Evolutionary conservation across 2,113 vertebrate species (phyloP), one percentile per base, ranked within the genome.

Genomic region (Arenaria interpres): DNA sequence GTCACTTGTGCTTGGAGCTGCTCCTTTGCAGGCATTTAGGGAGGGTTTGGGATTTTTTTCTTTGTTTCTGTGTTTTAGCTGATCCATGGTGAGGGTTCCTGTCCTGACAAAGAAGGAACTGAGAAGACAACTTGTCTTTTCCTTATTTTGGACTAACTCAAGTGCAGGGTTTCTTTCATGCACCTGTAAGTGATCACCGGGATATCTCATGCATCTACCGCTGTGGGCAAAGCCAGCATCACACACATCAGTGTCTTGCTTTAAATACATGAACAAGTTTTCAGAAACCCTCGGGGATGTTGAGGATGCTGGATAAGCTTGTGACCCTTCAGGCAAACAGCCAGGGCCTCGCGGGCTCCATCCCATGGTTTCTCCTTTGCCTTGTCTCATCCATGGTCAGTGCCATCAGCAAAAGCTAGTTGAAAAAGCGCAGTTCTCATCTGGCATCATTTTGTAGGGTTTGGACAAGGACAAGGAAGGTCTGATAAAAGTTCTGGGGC

Each of bases 161-260:
- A 37, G 51, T 18, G 21, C 43, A 30, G 19, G 37, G 57, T 14
- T 78, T 41, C 35, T 68, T 54, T n/a, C 35, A 2, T 10, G 45
- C 8, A 8, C 19, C 45, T 46, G 45, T 46, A 46, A 19, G 45
- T 46, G 45, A 46, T 46, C 19, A 46, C 9, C 18, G 9, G 45
- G 45, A 46, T 46, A 21, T 43, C 15, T 16, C 17, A 20, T 23
- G 1, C 20, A 3, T 32, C 17, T 43, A 3, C 19, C 20, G 39
- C 35, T 66, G 63, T 45, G 39, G 43, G 28, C 54, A 48, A 76
- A 68, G 35, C 20, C 60, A n/a, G 27, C 25, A 15, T 68, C 30
- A 10, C 24, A 17, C 19, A 6, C 0, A 0, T 17, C 22, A 4
- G 6, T 28, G 18, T 76, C 18, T 78, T 88, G 63, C 39, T 13